Evolutionary conservation across 2,888 invertebrate species (phyloP).

Genomic region (Mimas tiliae): DNA sequence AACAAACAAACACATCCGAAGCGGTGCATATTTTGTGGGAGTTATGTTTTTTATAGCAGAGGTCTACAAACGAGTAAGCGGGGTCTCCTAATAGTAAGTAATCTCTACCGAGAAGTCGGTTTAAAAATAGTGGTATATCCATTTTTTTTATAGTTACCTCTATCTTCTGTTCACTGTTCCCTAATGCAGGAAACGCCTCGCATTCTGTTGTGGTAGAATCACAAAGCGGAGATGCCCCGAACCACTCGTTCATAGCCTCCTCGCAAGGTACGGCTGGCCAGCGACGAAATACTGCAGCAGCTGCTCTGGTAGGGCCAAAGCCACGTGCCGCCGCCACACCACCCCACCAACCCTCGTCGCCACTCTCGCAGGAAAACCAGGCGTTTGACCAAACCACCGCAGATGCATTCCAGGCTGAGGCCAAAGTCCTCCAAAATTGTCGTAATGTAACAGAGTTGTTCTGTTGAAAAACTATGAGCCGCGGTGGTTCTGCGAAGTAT

Average conservation of each 20-base stretch:
- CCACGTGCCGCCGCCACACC: constrained; percentile 77
- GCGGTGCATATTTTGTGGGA: no score
- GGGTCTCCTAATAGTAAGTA: no score
- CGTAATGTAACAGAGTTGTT: constrained; percentile 80
- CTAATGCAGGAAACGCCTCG: constrained; percentile 61
- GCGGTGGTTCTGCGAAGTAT: constrained; percentile 70
- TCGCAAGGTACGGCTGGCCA: constrained; percentile 90
- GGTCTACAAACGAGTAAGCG: no score
- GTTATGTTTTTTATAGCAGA: no score
- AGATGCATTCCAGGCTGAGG: constrained; percentile 79
- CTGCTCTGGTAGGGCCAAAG: constrained; percentile 75
- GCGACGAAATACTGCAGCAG: constrained; percentile 85
- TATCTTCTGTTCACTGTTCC: constrained; percentile 54
- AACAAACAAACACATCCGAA: no score
- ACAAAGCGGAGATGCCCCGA: constrained; percentile 83
- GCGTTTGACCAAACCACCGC: constrained; percentile 76
- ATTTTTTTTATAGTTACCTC: constrained; percentile 51
- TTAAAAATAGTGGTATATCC: no score
- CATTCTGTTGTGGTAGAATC: constrained; percentile 69
- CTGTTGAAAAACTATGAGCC: constrained; percentile 75
- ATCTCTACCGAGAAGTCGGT: no score
- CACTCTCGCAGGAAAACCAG: constrained; percentile 75
- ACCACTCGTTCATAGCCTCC: constrained; percentile 87
- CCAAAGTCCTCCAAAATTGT: constrained; percentile 83
- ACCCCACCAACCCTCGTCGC: constrained; percentile 73